Evolutionary conservation across 2,113 vertebrate genomes (phyloP).

Genomic region (Amphiprion ocellaris): DNA sequence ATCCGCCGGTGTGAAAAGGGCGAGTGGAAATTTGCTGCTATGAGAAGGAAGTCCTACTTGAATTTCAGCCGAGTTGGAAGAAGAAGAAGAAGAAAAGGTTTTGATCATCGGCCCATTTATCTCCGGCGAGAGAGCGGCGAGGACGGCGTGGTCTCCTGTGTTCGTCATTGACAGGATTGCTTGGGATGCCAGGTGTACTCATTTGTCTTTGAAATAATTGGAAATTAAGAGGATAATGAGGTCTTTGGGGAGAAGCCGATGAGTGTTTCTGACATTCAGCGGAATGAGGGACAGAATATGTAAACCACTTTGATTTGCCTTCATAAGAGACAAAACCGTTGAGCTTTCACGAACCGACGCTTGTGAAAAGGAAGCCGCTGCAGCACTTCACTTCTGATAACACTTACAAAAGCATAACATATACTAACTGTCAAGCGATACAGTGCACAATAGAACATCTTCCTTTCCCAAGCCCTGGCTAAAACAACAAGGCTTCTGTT

Average conservation of each 20-base stretch:
- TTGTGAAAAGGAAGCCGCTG: conserved; percentile 21
- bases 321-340: conserved; percentile 28
- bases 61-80: conserved; percentile 41
- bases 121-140: conserved; percentile 27
- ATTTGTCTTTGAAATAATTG: conserved; percentile 81
- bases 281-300: conserved; percentile 61
- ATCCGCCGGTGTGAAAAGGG: neutral
- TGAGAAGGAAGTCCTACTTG: conserved; percentile 27
- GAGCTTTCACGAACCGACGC: conserved; percentile 17
- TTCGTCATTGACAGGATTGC: conserved; percentile 66
- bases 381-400: conserved; percentile 23
- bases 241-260: conserved; percentile 67
- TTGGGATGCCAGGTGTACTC: conserved; percentile 69
- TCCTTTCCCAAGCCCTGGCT: neutral
- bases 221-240: conserved; percentile 82
- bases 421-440: neutral
- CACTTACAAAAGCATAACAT: neutral
- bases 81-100: conserved; percentile 25
- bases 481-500: neutral
- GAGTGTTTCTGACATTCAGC: conserved; percentile 66
- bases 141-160: conserved; percentile 51
- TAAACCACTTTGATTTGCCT: conserved; percentile 59
- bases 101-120: conserved; percentile 65
- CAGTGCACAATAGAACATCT: neutral
- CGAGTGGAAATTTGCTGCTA: neutral